Conservation (phyloP, 1,140 invertebrate genomes). For the Forficula auricularia region DNA sequence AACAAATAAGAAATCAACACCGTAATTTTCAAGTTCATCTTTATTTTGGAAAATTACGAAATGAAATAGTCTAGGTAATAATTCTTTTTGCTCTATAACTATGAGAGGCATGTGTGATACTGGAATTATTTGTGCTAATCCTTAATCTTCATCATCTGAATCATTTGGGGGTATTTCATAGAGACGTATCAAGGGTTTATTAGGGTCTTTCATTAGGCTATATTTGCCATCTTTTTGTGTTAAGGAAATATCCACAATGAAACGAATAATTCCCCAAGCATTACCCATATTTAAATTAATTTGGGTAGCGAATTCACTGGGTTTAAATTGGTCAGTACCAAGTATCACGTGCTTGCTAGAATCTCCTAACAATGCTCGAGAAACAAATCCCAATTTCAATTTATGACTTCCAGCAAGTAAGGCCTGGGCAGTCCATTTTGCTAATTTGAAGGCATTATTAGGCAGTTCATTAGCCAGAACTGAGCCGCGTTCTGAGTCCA, state of each 20-base stretch:
- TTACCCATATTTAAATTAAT: slow-evolving; percentile 99
- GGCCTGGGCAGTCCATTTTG: slow-evolving; percentile 98
- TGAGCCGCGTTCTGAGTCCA: slow-evolving; percentile 93
- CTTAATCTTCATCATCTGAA: slow-evolving; percentile 51
- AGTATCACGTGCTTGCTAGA: slow-evolving; percentile 93
- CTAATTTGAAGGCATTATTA: slow-evolving; percentile 96
- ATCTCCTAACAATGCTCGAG: slow-evolving; percentile 78
- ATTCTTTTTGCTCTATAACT: no score
- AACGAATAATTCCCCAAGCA: slow-evolving; percentile 95
- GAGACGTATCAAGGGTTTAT: slow-evolving; percentile 89
- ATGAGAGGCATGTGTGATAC: no score
- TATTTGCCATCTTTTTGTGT: slow-evolving; percentile 94
- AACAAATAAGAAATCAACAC: no score
- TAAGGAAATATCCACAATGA: slow-evolving; percentile 95
- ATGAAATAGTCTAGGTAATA: no score
- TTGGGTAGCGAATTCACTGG: slow-evolving; percentile 94
- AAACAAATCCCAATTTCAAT: slow-evolving; percentile 97
- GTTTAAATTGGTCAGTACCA: slow-evolving; percentile 96
- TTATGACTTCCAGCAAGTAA: slow-evolving; percentile 91
- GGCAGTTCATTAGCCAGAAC: slow-evolving; percentile 95
- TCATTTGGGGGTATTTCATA: slow-evolving; percentile 94
- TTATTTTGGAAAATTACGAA: no score
- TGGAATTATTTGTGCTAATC: no score
- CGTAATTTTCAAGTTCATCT: no score
- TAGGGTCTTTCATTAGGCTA: slow-evolving; percentile 98